phyloP scores from a whole-genome alignment of 1,140 invertebrate genomes.

The Cylas formicarius region DNA sequence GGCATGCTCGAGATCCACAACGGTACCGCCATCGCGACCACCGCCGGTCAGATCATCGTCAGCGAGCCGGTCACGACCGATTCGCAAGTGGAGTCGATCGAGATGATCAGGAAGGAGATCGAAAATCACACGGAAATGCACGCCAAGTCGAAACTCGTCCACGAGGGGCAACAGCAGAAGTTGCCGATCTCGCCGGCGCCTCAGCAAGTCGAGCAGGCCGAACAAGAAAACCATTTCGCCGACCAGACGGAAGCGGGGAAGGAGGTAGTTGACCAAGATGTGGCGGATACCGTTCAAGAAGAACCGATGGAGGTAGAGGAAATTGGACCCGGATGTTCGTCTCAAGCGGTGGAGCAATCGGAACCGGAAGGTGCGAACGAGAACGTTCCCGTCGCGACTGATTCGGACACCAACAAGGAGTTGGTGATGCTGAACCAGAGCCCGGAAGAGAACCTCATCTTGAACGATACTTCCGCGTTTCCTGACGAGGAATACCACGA shows the following conservation, averaged over 20 bases:
- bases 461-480: too few species aligned
- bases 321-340: neutral
- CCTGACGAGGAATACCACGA: too few species aligned
- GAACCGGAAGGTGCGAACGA: too few species aligned
- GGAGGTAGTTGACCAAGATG: conserved; percentile 23
- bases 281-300: conserved; percentile 8
- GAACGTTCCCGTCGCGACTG: too few species aligned
- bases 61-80: conserved; percentile 15
- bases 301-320: conserved; percentile 25
- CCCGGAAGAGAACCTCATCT: too few species aligned
- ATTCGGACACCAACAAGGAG: too few species aligned
- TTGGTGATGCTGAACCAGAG: too few species aligned
- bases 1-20: conserved; percentile 44
- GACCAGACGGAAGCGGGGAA: conserved; percentile 15
- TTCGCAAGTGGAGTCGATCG: conserved; percentile 38
- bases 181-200: neutral
- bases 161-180: conserved; percentile 12
- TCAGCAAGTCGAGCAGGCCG: neutral
- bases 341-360: too few species aligned
- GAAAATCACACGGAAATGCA: conserved; percentile 30
- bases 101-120: conserved; percentile 34
- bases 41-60: conserved; percentile 25
- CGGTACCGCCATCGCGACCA: conserved; percentile 26
- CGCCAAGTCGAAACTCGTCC: too few species aligned
- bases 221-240: neutral